phyloP scores from a whole-genome alignment of 2,113 vertebrate genomes.

The Saguinus imperator region DNA sequence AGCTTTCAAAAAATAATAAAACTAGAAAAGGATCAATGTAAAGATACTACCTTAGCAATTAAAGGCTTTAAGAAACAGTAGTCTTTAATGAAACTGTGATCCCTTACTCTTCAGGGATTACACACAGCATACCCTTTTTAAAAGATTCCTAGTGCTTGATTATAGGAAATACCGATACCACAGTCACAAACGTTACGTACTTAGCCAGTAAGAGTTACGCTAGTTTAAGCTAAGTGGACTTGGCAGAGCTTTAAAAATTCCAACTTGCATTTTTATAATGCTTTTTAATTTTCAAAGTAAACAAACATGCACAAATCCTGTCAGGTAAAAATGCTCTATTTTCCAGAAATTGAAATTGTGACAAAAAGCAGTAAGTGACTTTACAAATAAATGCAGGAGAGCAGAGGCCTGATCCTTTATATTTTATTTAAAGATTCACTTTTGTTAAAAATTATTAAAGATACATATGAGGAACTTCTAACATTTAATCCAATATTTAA shows the following conservation, averaged over 20 bases:
- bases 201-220: neutral
- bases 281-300: slow-evolving; percentile 66
- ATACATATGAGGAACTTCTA: neutral
- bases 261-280: slow-evolving; percentile 43
- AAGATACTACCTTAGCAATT: neutral
- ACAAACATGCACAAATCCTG: slow-evolving; percentile 6
- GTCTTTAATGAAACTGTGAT: neutral
- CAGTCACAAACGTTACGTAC: neutral
- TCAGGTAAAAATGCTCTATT: slow-evolving; percentile 12
- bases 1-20: neutral
- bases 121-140: neutral
- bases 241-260: slow-evolving; percentile 41
- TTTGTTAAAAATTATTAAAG: neutral
- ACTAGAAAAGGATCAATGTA: neutral
- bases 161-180: neutral
- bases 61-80: neutral
- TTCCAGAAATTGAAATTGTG: slow-evolving; percentile 13
- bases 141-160: neutral
- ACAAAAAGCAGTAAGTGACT: neutral
- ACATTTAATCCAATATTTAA: neutral
- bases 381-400: neutral
- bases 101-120: neutral
- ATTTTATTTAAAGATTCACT: neutral
- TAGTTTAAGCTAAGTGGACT: neutral
- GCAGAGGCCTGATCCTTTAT: neutral